Evolutionary conservation across 2,888 invertebrate genomes (phyloP).

Genomic region (Bugula neritina): DNA sequence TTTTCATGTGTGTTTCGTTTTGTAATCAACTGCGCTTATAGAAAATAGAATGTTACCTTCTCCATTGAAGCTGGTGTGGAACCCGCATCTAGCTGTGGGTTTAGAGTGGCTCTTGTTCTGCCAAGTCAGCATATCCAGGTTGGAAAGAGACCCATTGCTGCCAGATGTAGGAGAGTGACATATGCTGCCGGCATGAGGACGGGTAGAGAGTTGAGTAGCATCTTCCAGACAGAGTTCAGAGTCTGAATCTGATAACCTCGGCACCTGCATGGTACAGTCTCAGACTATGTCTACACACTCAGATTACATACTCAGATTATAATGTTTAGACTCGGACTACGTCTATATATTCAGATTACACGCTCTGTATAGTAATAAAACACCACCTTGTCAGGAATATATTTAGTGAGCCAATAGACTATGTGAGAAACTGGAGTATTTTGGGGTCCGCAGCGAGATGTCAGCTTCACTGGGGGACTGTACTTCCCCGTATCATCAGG

Average conservation of each 20-base stretch:
- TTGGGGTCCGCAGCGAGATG: no score
- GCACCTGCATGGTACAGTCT: no score
- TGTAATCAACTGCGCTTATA: no score
- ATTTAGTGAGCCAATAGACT: constrained; percentile 2
- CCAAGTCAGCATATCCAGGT: not conserved
- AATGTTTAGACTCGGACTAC: no score
- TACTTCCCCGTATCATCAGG: no score
- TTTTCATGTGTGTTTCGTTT: no score
- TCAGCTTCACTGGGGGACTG: no score
- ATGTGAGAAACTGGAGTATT: not conserved
- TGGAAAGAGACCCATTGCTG: not conserved
- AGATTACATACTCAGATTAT: no score
- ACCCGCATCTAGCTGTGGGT: not conserved
- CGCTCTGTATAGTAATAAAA: no score
- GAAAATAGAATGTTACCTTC: not conserved
- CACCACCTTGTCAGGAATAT: not conserved
- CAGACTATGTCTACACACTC: no score
- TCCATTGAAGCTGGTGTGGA: not conserved
- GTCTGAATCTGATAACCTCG: not conserved
- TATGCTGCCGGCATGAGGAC: not conserved
- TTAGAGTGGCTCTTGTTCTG: not conserved
- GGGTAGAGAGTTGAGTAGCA: not conserved
- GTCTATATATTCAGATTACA: no score
- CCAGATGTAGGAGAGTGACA: not conserved
- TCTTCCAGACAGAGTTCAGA: not conserved